Base-by-base conservation (phyloP, 2,888 invertebrate genomes). In the Nymphalis polychloros region DNA sequence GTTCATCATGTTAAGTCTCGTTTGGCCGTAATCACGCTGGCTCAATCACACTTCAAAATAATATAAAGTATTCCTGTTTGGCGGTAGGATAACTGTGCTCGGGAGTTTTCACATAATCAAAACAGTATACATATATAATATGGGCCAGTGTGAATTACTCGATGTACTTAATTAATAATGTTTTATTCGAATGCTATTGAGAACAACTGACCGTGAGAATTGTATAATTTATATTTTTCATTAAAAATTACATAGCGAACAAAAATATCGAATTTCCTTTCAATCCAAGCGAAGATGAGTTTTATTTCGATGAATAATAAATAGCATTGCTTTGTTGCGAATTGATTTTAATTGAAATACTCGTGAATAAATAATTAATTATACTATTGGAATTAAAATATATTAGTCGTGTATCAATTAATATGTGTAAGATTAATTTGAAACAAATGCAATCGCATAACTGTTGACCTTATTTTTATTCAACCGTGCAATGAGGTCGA, bases 391-490 rank as follows among this genome's bases (percentile, higher is more conserved):
- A 13, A 41, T 13, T 41, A 31, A 31, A 31, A 6, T 31, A 41
- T 41, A 10, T 41, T 41, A 41, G 41, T 41, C n/a, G 4, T 55
- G 8, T 55, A 55, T 55, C 31, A 31, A 16, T 17, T 31, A n/a
- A 31, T n/a, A 7, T 23, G 27, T 55, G 31, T 8, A 64, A 48
- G 3, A 59, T 64, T 50, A 13, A 48, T 59, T 17, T 20, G 41
- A 31, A 10, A 63, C 63, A 52, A 63, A 64, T 61, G n/a, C 27
- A 47, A 27, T 41, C 49, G 41, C 46, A 64, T n/a, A 60, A 20
- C 53, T 55, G 47, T 68, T 68, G 63, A 63, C 71, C 68, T 48
- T 71, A 71, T 71, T 71, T 63, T 59, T 61, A 71, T 63, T 63
- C 60, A 49, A 63, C 59, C 66, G 59, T 67, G 49, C 53, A 67